These are phyloP conservation scores for Aldabrachelys gigantea DNA, from an alignment of 2,113 vertebrate species.

Conservation along the genomic window DNA sequence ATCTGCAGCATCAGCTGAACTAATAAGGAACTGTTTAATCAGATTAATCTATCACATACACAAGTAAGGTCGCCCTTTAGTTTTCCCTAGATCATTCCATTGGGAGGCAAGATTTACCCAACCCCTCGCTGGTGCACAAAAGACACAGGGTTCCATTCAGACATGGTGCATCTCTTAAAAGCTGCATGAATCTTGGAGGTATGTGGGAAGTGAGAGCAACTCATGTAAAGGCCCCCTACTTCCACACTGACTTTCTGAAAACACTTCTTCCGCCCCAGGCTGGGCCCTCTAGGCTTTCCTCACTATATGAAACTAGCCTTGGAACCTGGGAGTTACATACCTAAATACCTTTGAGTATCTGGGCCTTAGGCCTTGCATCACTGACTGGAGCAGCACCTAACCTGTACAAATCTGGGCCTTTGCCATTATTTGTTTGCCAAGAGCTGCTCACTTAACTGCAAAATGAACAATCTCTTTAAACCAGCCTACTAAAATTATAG, in stretches of 20 bases:
- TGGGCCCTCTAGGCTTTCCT: neutral
- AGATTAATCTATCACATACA: neutral
- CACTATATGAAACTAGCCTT: neutral
- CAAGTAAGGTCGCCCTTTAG: rapidly evolving
- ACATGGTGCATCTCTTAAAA: neutral
- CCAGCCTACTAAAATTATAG: neutral
- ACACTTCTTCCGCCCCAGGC: neutral
- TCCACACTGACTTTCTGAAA: neutral
- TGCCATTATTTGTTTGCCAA: neutral
- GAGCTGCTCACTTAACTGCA: neutral
- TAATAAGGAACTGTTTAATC: neutral
- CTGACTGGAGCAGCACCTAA: neutral
- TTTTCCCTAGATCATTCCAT: neutral
- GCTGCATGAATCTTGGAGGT: neutral
- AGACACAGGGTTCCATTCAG: neutral
- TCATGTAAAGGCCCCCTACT: neutral
- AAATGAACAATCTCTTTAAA: neutral
- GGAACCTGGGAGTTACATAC: too few species aligned
- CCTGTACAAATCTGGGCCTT: neutral
- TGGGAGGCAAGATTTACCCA: neutral
- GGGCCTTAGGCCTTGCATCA: neutral
- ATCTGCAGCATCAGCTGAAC: neutral
- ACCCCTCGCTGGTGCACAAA: neutral
- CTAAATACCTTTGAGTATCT: neutral
- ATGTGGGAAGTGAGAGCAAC: neutral